Percentiles rank a stretch among this genome's conserved stretches.
Conservation (phyloP, 2,797 vertebrate genomes). For the Anniella stebbinsi region DNA sequence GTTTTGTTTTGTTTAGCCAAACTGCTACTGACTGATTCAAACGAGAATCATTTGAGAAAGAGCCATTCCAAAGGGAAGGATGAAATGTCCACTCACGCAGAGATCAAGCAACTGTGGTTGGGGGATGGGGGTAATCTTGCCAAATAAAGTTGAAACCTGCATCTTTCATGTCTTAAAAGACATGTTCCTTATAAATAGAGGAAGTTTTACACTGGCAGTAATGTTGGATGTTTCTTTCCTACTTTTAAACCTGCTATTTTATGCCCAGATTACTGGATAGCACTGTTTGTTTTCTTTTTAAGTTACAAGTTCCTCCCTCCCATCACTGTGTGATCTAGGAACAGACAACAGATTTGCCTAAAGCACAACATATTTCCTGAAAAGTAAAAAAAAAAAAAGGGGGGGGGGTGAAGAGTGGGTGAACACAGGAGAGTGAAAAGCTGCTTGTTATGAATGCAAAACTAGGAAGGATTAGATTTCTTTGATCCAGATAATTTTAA, state of each 20-base stretch:
- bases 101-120: not conserved
- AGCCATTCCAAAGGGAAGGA: not conserved
- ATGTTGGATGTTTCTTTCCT: not conserved
- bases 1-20: conserved; percentile 24
- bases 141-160: not conserved
- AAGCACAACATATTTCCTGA: conserved; percentile 8
- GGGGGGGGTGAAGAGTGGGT: not conserved
- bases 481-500: not conserved
- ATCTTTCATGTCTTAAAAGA: not conserved
- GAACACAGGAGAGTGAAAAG: not conserved
- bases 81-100: not conserved
- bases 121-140: not conserved
- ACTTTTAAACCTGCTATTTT: not conserved
- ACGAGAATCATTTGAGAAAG: conserved; percentile 20
- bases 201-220: not conserved
- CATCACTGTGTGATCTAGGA: not conserved
- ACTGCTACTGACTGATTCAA: not conserved
- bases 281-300: not conserved
- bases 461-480: not conserved
- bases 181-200: not conserved
- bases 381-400: not conserved
- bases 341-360: not conserved
- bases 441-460: not conserved
- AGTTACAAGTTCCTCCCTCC: not conserved
- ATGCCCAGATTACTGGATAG: not conserved